Evolutionary conservation across 2,113 vertebrate species (phyloP).

Genomic region (Dinomys branickii): DNA sequence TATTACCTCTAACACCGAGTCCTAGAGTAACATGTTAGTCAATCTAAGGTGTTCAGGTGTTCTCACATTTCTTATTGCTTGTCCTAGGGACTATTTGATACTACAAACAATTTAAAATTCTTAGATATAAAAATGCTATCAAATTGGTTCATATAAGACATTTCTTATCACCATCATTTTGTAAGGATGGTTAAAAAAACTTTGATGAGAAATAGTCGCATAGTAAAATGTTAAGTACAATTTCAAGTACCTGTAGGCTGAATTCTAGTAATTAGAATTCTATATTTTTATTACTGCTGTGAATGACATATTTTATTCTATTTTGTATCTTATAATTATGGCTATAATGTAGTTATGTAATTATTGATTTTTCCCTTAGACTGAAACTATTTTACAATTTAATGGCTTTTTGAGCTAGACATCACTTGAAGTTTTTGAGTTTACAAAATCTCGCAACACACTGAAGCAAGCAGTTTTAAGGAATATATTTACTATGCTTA

Average conservation of each 20-base stretch:
- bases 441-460: neutral
- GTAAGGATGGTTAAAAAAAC: neutral
- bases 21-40: neutral
- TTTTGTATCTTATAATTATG: neutral
- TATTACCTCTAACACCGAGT: neutral
- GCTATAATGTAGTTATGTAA: neutral
- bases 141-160: neutral
- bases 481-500: neutral
- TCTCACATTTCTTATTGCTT: neutral
- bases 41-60: neutral
- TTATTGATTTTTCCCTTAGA: neutral
- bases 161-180: neutral
- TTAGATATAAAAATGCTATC: neutral
- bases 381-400: neutral
- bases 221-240: neutral
- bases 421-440: neutral
- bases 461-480: neutral
- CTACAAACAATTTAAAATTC: neutral
- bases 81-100: neutral
- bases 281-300: neutral
- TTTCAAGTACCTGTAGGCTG: neutral
- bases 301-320: conserved; percentile 10
- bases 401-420: neutral
- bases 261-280: conserved; percentile 11
- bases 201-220: neutral